A percentile compares a stretch with the other conserved stretches of the same genome.
Conservation (phyloP, 2,888 invertebrate genomes). For the Archaeoteleia sp. region DNA sequence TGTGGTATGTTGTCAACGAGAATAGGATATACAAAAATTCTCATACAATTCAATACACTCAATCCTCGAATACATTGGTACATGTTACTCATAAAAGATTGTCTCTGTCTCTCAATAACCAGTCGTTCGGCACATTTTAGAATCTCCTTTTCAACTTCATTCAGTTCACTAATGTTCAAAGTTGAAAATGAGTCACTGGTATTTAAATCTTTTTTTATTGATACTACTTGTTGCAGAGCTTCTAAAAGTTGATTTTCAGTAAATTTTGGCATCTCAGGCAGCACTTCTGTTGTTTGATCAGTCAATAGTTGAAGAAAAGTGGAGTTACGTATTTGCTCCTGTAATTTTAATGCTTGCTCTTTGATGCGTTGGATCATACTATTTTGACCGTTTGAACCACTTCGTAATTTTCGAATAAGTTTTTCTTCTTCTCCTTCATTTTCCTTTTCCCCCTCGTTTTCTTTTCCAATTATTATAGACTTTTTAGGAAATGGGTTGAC, state of each 20-base stretch:
- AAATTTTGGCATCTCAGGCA: conserved; percentile 66
- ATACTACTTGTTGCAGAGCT: conserved; percentile 55
- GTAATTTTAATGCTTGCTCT: conserved; percentile 58
- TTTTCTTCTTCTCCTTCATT: conserved; percentile 36
- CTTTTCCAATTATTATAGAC: conserved; percentile 10
- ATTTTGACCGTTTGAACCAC: conserved; percentile 24
- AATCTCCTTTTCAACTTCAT: conserved; percentile 60
- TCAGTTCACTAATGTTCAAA: conserved; percentile 56
- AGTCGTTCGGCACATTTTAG: conserved; percentile 64
- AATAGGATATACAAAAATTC: conserved; percentile 69
- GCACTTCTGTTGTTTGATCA: conserved; percentile 58
- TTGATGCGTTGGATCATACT: conserved; percentile 53
- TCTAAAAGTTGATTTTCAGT: conserved; percentile 63
- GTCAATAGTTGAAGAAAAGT: conserved; percentile 58
- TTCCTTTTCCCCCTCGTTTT: conserved; percentile 20
- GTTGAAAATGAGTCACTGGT: conserved; percentile 16
- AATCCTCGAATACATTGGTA: conserved; percentile 63
- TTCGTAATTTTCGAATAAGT: conserved; percentile 40
- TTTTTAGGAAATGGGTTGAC: conserved; percentile 40
- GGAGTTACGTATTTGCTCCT: conserved; percentile 60
- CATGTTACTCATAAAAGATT: conserved; percentile 61
- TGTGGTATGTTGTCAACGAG: conserved; percentile 65
- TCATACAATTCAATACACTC: conserved; percentile 66
- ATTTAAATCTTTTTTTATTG: conserved; percentile 46
- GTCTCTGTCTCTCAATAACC: conserved; percentile 59